Percentiles rank a stretch among this genome's conserved stretches.
These are phyloP conservation scores for Glyphotaelius pellucidus DNA, from an alignment of 2,888 invertebrate species.

Conservation along the genomic window DNA sequence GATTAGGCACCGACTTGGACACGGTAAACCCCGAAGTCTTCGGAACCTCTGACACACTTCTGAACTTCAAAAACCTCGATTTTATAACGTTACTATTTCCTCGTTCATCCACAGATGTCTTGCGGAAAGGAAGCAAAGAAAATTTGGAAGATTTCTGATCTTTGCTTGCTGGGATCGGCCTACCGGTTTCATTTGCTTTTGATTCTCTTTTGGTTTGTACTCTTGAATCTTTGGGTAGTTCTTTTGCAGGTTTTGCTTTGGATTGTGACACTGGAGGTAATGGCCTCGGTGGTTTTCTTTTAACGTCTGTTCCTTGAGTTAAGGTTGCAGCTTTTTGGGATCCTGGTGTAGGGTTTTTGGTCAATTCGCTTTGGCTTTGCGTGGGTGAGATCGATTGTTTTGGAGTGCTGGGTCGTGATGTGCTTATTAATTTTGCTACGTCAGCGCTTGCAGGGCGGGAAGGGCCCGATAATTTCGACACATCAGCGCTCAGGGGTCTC, in stretches of 20 bases:
- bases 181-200: not conserved
- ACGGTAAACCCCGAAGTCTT: not conserved
- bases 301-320: constrained; percentile 17
- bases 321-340: not conserved
- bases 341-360: constrained; percentile 29
- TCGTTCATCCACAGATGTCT: constrained; percentile 34
- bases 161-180: constrained; percentile 13
- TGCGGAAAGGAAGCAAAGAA: constrained; percentile 46
- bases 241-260: not conserved
- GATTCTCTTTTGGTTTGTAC: constrained; percentile 18
- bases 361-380: constrained; percentile 44
- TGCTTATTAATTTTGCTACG: not conserved
- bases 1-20: constrained; percentile 58
- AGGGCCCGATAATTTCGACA: not conserved
- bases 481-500: constrained; percentile 34
- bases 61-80: constrained; percentile 49
- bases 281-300: not conserved
- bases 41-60: not conserved
- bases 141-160: constrained; percentile 43
- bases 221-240: not conserved
- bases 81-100: constrained; percentile 3
- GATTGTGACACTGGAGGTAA: not conserved
- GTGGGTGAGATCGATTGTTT: constrained; percentile 7
- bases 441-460: constrained; percentile 37
- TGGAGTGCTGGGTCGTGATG: constrained; percentile 16